These are phyloP conservation scores for Pagrus major DNA, from an alignment of 2,113 vertebrate species.

Conservation along the genomic window DNA sequence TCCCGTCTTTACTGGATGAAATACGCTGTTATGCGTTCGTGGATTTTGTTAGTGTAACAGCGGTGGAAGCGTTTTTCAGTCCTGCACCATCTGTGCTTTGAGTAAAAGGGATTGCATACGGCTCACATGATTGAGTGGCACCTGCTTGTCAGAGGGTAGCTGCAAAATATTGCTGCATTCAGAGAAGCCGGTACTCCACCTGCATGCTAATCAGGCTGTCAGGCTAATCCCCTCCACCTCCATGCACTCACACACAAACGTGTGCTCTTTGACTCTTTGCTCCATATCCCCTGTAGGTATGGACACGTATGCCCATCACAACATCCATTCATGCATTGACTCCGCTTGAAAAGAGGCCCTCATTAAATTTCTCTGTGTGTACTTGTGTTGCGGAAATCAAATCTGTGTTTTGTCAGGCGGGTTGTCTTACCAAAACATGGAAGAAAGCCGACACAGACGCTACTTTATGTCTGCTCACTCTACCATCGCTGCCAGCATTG, in stretches of 20 bases:
- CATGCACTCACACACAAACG: conserved; percentile 41
- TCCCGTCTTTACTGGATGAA: conserved; percentile 19
- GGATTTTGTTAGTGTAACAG: conserved; percentile 22
- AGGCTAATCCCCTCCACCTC: conserved; percentile 65
- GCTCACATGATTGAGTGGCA: conserved; percentile 87
- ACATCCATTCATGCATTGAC: conserved; percentile 35
- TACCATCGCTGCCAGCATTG: conserved; percentile 51
- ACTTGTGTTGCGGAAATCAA: conserved; percentile 32
- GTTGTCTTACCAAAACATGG: conserved; percentile 45
- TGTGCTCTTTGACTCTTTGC: conserved; percentile 17
- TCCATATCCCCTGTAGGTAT: conserved; percentile 50
- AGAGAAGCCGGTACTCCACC: conserved; percentile 79
- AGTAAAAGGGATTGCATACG: conserved; percentile 74
- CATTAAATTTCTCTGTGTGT: conserved; percentile 55
- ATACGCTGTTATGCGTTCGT: conserved; percentile 16
- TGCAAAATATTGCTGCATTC: conserved; percentile 88
- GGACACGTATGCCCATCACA: conserved; percentile 54
- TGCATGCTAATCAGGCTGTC: conserved; percentile 88
- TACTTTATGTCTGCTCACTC: conserved; percentile 47
- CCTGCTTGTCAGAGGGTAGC: conserved; percentile 89
- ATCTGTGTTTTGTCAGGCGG: conserved; percentile 40
- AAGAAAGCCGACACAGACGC: conserved; percentile 41
- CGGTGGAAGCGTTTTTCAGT: conserved; percentile 83
- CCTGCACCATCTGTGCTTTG: conserved; percentile 86
- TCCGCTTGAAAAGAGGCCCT: conserved; percentile 36